Base-by-base conservation (phyloP, 2,113 vertebrate genomes). In the Crotalus tigris region DNA sequence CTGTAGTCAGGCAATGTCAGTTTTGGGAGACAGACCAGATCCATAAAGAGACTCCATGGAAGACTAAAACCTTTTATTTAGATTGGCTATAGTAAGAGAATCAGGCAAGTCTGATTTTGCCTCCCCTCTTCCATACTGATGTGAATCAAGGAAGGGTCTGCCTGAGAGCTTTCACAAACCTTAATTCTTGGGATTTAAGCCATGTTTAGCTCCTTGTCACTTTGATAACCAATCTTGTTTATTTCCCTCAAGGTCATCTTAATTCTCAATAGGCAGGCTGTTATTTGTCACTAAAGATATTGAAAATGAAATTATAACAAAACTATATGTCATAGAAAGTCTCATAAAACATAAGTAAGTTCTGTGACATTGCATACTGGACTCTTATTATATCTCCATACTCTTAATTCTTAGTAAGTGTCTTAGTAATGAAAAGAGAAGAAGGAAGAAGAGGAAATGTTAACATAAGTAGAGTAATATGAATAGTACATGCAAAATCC, bases 221-320 rank as follows among this genome's bases (percentile, higher is more conserved):
- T 39, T 21, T 81, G 69, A 8, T 33, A 81, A 81, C 33, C 6
- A 1, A 81, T 81, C 15, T 81, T 81, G n/a, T 33, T 81, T 39
- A 39, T 39, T 17, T 39, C 33, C 5, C 15, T 81, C 69, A 81
- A 39, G n/a, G 15, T 81, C 69, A 81, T 81, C 69, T 81, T 81
- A 81, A 19, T 6, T 81, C n/a, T 39, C 33, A 19, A 39, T 8
- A 39, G n/a, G 15, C 11, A 49, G n/a, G 55, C 19, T 87, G 44
- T 53, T 21, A 59, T 21, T 91, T 86, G 75, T 26, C 57, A 59
- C 39, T 29, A 92, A 89, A 24, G 61, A 81, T 57, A 54, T 89
- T n/a, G 29, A 85, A 57, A 81, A 19, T 55, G 0, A 0, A 11
- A 1, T n/a, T 58, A 19, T 92, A 57, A 8, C 61, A 11, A 75